phyloP scores from a whole-genome alignment of 2,888 invertebrate genomes.

The Synanthedon formicaeformis region DNA sequence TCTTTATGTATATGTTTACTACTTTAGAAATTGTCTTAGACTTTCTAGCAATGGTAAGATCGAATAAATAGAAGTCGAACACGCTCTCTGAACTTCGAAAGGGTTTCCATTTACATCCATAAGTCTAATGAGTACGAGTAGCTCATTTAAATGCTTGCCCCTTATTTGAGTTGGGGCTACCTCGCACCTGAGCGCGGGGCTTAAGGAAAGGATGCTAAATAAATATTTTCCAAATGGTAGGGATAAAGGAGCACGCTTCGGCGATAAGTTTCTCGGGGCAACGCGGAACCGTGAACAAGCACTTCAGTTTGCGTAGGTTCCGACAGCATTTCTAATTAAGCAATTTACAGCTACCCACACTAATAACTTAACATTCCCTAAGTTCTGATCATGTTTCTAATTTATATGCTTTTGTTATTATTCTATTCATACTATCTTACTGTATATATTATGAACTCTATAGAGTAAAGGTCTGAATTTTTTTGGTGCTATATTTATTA shows the following conservation, averaged over 20 bases:
- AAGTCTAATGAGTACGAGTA: slow-evolving; percentile 48
- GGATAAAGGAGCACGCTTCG: slow-evolving; percentile 54
- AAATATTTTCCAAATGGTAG: slow-evolving; percentile 63
- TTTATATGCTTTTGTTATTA: slow-evolving; percentile 10
- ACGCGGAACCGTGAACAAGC: slow-evolving; percentile 41
- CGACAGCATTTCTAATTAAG: slow-evolving; percentile 51
- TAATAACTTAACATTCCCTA: neutral
- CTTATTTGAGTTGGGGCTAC: slow-evolving; percentile 60
- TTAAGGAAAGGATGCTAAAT: slow-evolving; percentile 64
- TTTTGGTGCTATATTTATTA: too few species aligned
- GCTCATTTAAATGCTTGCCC: slow-evolving; percentile 56
- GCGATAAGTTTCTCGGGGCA: slow-evolving; percentile 51
- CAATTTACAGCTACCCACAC: slow-evolving; percentile 26
- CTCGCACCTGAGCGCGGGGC: slow-evolving; percentile 58
- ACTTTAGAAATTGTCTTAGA: too few species aligned
- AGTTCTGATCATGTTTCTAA: neutral
- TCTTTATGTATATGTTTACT: too few species aligned
- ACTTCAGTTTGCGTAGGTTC: slow-evolving; percentile 44
- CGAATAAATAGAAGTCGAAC: neutral
- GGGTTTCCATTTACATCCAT: slow-evolving; percentile 12
- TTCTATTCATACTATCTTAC: too few species aligned
- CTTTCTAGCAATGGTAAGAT: neutral
- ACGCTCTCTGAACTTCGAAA: neutral
- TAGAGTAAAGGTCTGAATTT: too few species aligned
- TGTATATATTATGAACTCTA: too few species aligned